Base-by-base conservation (phyloP, 92 coral and sea anemone species). In the Zoanthus sociatus region DNA sequence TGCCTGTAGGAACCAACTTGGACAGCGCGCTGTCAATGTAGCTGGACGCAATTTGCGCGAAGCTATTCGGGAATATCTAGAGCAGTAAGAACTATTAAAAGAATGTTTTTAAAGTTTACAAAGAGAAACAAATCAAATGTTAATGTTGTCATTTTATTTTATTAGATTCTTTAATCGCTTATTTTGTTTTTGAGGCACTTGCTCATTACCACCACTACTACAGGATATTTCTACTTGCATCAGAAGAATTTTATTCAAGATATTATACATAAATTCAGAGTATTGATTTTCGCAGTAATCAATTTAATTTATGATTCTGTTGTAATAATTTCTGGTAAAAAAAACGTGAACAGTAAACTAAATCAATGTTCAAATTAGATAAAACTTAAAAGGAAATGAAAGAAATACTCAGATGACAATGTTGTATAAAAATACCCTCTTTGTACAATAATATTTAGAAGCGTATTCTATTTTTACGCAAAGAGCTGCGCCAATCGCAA, bases 11-110 rank as follows among this genome's bases (percentile, higher is more conserved):
- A 61, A 14, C 15, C 81, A 6, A 6, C 64, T 76, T 44, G 68
- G 77, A 32, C 83, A 46, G n/a, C 67, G 76, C n/a, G 46, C 71
- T 31, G 55, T 20, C 51, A 71, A 20, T 53, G 51, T 48, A 48
- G 53, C 53, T 48, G 77, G 81, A 21, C 81, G 46, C 3, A 76
- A 76, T 30, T 51, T 76, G 81, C 81, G 81, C 46, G 81, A 76
- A 15, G 66, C 48, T 11, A 76, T 76, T 47, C 81, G 81, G 10
- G 66, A 7, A 31, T 76, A 76, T 54, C 18, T 76, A 5, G 67
- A 53, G n/a, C 64, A 13, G 16, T 76, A 16, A 74, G 33, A 71
- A 30, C 46, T 71, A 2, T 71, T 71, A 33, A 71, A 71, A 68
- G 31, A 30, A 68, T 68, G 1, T 68, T 68, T 68, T 9, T 68